A percentile compares a stretch with the other conserved stretches of the same genome.
phyloP scores from a whole-genome alignment of 2,113 vertebrate species.

The Isurus oxyrinchus region DNA sequence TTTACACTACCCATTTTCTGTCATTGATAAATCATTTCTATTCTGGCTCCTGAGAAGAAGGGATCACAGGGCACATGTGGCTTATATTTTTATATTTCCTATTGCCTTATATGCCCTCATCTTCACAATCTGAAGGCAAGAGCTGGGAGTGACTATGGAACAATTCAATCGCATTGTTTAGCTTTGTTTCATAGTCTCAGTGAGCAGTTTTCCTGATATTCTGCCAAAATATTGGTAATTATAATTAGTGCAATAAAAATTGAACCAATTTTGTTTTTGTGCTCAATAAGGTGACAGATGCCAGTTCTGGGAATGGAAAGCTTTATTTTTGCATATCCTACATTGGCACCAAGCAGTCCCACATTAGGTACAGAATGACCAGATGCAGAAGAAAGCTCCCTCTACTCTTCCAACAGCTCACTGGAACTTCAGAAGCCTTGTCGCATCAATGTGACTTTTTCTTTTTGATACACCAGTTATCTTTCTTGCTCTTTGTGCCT shows the following conservation, averaged over 20 bases:
- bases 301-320: neutral
- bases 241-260: conserved; percentile 19
- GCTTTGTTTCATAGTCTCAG: neutral
- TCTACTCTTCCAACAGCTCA: neutral
- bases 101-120: neutral
- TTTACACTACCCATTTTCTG: neutral
- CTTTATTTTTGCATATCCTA: neutral
- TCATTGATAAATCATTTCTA: neutral
- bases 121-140: neutral
- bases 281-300: conserved; percentile 6
- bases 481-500: neutral
- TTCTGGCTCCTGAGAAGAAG: neutral
- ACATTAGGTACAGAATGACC: neutral
- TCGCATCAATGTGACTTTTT: neutral
- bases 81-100: neutral
- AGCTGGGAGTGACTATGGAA: neutral
- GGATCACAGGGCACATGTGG: neutral
- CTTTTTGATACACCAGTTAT: neutral
- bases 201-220: neutral
- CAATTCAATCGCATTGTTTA: neutral
- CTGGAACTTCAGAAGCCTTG: neutral
- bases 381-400: neutral
- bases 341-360: neutral
- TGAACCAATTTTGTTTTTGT: conserved; percentile 23
- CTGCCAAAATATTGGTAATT: neutral